Evolutionary conservation across 2,888 invertebrate genomes (phyloP).

Genomic region (Liposcelis brunnea): DNA sequence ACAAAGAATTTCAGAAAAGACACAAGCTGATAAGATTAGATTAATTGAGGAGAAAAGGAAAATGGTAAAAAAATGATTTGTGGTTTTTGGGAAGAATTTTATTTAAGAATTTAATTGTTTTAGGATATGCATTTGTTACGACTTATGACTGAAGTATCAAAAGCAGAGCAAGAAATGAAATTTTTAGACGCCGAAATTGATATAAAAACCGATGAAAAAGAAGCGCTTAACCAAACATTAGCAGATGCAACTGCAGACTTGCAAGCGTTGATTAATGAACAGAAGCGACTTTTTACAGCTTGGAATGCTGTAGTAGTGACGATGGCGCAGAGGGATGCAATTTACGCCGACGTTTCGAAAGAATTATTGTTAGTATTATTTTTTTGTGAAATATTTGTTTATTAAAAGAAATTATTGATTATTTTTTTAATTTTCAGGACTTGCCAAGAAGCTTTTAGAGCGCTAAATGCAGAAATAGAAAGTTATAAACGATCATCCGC

Average conservation of each 20-base stretch:
- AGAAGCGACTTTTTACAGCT: constrained; percentile 46
- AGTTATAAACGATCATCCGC: constrained; percentile 44
- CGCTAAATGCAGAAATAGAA: constrained; percentile 39
- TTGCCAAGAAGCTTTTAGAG: constrained; percentile 37
- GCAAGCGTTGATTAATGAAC: constrained; percentile 50
- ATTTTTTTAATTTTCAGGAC: constrained; percentile 27
- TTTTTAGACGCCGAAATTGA: constrained; percentile 44
- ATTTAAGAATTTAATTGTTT: constrained; percentile 10
- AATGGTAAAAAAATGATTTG: constrained; percentile 25
- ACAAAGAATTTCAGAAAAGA: constrained; percentile 46
- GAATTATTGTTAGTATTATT: constrained; percentile 35
- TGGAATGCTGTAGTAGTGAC: constrained; percentile 60
- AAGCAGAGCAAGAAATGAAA: constrained; percentile 45
- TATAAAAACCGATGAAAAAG: constrained; percentile 45
- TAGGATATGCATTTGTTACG: constrained; percentile 47
- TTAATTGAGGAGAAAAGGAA: constrained; percentile 38
- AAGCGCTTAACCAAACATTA: constrained; percentile 37
- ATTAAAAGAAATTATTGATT: constrained; percentile 11
- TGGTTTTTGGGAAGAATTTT: constrained; percentile 4
- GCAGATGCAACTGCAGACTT: constrained; percentile 55
- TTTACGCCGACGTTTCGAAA: constrained; percentile 39
- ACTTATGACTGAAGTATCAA: constrained; percentile 50
- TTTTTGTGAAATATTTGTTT: constrained; percentile 9
- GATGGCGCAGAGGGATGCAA: constrained; percentile 49
- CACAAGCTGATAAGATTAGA: constrained; percentile 34